Base-by-base conservation (phyloP, 2,113 vertebrate genomes). In the Helogale parvula region DNA sequence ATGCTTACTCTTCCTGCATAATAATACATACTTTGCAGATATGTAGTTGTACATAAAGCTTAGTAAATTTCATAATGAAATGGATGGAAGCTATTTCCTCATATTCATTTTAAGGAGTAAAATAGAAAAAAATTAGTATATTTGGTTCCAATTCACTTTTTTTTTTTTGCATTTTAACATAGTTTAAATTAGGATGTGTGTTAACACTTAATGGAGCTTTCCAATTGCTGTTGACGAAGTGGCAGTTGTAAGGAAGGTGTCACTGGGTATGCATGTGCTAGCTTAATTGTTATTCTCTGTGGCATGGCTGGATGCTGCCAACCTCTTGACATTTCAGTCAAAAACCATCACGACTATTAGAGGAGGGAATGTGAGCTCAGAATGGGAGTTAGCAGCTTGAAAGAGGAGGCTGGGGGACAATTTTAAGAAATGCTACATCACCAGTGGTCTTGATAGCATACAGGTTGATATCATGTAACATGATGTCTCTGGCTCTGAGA, bases 71-170 rank as follows among this genome's bases (percentile, higher is more conserved):
- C 79, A 50, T 27, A 60, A 57, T 47, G 76, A 47, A 84, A 47
- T 81, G n/a, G 11, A 79, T 81, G 29, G 11, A 79, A 96, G 31
- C 17, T 47, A 83, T 35, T 95, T 94, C 47, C 68, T 88, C 25
- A 72, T 79, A 74, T 3, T 71, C 50, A 77, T 81, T 85, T 96
- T 72, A 88, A 82, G n/a, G 3, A 21, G 38, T 89, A 71, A 92
- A 91, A 52, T 82, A 23, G 3, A 65, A 69, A 90, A 63, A 72
- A 47, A 47, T 29, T 35, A 14, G n/a, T 65, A 13, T 19, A 33
- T 76, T 50, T 92, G 54, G 23, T 38, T 91, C 21, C 38, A 27
- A 50, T 66, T 7, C 2, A 93, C 16, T 17, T n/a, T 31, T 33
- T 16, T 60, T 16, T 17, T 13, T 15, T 29, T 33, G 9, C 57